Evolutionary conservation across 2,888 invertebrate genomes (phyloP).

Genomic region (Cheiracanthium punctorium): DNA sequence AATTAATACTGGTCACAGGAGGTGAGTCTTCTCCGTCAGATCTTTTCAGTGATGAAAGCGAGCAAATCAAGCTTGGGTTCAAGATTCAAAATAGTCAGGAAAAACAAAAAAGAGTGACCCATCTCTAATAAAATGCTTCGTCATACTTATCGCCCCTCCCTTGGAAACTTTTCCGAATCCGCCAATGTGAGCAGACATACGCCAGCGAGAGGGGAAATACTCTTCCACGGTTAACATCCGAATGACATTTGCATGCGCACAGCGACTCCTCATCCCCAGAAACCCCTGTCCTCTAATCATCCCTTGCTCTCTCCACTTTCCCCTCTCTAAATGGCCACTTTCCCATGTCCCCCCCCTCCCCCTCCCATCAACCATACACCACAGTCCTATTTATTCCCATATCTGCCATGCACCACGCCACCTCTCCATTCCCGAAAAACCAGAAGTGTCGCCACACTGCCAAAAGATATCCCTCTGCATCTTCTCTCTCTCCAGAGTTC

Average conservation of each 20-base stretch:
- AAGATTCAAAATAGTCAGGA: too few species aligned
- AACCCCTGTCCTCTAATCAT: background rate
- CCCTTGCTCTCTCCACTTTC: background rate
- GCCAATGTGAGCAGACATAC: too few species aligned
- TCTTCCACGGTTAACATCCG: background rate
- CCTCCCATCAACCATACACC: background rate
- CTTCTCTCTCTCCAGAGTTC: background rate
- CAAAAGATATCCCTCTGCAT: conserved; percentile 30
- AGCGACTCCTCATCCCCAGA: background rate
- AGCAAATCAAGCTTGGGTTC: too few species aligned
- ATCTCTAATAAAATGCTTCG: too few species aligned
- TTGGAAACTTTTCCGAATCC: background rate
- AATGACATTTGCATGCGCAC: background rate
- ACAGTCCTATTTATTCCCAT: conserved; percentile 30
- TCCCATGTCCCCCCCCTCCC: background rate
- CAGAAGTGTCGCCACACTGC: conserved; percentile 2
- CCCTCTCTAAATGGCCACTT: background rate
- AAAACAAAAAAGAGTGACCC: background rate
- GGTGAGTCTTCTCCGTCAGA: too few species aligned
- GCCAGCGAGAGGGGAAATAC: background rate
- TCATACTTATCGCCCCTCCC: too few species aligned
- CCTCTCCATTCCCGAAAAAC: background rate
- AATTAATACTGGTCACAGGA: too few species aligned
- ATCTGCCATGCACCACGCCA: too few species aligned
- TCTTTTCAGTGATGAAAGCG: too few species aligned